Base-by-base conservation (phyloP, 1,140 invertebrate species). In the Colletes gigas region DNA sequence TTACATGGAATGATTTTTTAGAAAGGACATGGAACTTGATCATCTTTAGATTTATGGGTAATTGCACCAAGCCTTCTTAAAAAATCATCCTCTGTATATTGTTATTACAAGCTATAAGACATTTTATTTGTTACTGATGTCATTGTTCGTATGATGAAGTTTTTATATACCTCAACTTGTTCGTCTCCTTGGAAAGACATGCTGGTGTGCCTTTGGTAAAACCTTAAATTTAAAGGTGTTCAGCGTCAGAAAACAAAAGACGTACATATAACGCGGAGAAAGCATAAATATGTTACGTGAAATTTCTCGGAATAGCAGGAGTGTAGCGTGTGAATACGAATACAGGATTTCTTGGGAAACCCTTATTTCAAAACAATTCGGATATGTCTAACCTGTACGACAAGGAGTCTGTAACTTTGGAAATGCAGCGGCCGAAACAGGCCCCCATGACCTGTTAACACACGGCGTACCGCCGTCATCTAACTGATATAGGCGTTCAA, bases 381-480 rank as follows among this genome's bases (percentile, higher is more conserved):
- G 15, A 44, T 52, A 17, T 39, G 60, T 78, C 81, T 89, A 88
- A 92, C 90, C 91, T 92, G 90, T 87, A 86, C n/a, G 90, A 85
- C 44, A 89, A 83, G 21, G 87, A 84, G 75, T 92, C 88, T 78
- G 86, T 84, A 68, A 92, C 83, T 83, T 86, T 91, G 76, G 92
- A 88, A 85, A 94, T 92, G 82, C 94, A 94, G 83, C 89, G 93
- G 85, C 92, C 92, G 82, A 94, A 89, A 89, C 94, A 94, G 90
- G 91, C 94, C 89, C 94, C 94, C 94, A 94, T 94, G 85, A 92
- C 89, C 90, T 88, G 90, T 85, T 85, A 88, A 83, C 70, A 75
- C 78, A 82, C 82, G 86, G 83, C 85, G 78, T 68, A 83, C 82
- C 80, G 82, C 83, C 87, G 89, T 90, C 90, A 91, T 91, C 89